Evolutionary conservation across 2,113 vertebrate genomes (phyloP).

Genomic region (Hiodon tergisus): DNA sequence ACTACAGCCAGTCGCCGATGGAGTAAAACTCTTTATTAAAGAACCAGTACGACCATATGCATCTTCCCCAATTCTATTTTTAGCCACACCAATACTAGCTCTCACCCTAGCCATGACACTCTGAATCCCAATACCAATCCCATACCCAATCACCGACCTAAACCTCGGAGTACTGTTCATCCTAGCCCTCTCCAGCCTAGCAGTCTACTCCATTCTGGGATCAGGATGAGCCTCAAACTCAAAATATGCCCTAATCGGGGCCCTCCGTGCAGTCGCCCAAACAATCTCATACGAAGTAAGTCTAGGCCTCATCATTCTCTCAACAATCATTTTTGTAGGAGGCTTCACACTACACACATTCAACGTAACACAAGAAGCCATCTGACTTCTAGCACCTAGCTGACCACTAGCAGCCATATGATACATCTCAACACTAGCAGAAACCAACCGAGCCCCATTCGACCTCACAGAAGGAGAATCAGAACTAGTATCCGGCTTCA

Average conservation of each 20-base stretch:
- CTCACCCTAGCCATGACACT: constrained; percentile 20
- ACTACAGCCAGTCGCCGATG: constrained; percentile 33
- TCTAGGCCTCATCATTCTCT: constrained; percentile 20
- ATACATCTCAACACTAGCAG: constrained; percentile 9
- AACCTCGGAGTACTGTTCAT: constrained; percentile 29
- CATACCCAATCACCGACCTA: constrained; percentile 6
- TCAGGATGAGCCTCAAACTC: constrained; percentile 40
- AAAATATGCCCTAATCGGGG: constrained; percentile 33
- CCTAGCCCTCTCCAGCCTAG: constrained; percentile 25
- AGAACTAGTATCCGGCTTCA: constrained; percentile 23
- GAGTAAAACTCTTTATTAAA: constrained; percentile 36
- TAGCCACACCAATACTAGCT: constrained; percentile 11
- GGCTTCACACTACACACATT: constrained; percentile 23
- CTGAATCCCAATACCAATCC: constrained; percentile 21
- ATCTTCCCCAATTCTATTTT: constrained; percentile 18
- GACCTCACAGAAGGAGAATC: too few species aligned
- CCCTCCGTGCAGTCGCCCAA: constrained; percentile 23
- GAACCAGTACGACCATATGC: constrained; percentile 23
- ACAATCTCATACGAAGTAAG: constrained; percentile 38
- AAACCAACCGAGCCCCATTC: constrained; percentile 21
- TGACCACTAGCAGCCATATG: constrained; percentile 13
- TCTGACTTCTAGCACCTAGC: constrained; percentile 24
- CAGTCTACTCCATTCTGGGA: constrained; percentile 26
- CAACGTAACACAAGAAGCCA: constrained; percentile 23
- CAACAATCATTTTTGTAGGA: neutral